A percentile compares a stretch with the other conserved stretches of the same genome.
Evolutionary conservation across 2,113 vertebrate genomes (phyloP).

Genomic region (Pithys albifrons): DNA sequence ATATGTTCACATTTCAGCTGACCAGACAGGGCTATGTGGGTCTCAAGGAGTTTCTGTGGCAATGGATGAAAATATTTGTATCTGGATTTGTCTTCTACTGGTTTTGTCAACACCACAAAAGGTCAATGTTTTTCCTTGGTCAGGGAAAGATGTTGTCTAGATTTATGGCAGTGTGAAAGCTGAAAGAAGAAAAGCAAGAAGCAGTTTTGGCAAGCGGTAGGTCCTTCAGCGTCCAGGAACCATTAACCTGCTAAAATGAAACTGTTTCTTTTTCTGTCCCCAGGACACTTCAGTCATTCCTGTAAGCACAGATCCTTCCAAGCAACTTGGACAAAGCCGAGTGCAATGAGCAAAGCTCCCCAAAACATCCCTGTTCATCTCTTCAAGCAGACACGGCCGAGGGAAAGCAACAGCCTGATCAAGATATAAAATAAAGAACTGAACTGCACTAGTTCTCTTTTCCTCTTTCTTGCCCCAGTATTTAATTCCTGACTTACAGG

Average conservation of each 20-base stretch:
- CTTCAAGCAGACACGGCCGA: background rate
- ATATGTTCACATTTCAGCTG: slow-evolving; percentile 17
- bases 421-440: background rate
- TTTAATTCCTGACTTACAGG: background rate
- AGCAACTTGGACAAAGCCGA: accelerated
- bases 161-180: slow-evolving; percentile 17
- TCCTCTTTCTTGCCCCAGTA: background rate
- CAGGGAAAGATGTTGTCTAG: slow-evolving; percentile 10
- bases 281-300: slow-evolving; percentile 12
- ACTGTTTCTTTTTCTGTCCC: slow-evolving; percentile 44
- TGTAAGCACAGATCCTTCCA: background rate
- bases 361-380: background rate
- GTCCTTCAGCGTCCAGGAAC: slow-evolving; percentile 33
- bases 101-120: slow-evolving; percentile 63
- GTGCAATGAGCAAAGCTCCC: background rate
- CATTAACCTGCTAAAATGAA: slow-evolving; percentile 41
- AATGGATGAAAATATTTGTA: slow-evolving; percentile 62
- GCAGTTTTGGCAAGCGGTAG: slow-evolving; percentile 22
- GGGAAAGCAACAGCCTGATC: background rate
- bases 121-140: slow-evolving; percentile 45
- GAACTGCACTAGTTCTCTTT: background rate
- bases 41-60: slow-evolving; percentile 58
- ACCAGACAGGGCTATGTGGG: background rate
- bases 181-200: slow-evolving; percentile 34
- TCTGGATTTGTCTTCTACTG: slow-evolving; percentile 63